Percentiles rank a stretch among this genome's conserved stretches.
These are phyloP conservation scores for Onthophagus sagittarius DNA, from an alignment of 2,888 invertebrate species.

Conservation along the genomic window DNA sequence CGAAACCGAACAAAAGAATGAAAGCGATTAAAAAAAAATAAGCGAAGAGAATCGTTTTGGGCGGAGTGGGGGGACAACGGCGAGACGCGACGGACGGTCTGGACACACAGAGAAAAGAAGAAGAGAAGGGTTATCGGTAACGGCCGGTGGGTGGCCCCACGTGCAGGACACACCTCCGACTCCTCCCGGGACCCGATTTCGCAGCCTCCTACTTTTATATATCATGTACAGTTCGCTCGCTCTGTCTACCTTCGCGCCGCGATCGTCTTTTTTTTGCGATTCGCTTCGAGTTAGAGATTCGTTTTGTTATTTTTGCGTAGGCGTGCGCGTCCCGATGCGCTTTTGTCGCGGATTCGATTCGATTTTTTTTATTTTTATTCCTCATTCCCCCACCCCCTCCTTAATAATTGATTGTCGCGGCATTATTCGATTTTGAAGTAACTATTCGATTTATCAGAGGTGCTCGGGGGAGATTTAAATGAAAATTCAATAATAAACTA, in stretches of 20 bases:
- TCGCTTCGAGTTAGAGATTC: neutral
- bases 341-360: constrained; percentile 12
- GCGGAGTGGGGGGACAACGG: too few relatives aligned
- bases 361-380: neutral
- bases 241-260: constrained; percentile 4
- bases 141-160: constrained; percentile 45
- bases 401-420: too few relatives aligned
- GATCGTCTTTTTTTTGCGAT: constrained; percentile 4
- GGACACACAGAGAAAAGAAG: too few relatives aligned
- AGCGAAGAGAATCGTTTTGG: neutral
- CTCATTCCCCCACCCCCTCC: too few relatives aligned
- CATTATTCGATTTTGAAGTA: too few relatives aligned
- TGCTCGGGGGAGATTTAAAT: neutral
- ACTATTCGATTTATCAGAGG: too few relatives aligned
- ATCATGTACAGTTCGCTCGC: constrained; percentile 13
- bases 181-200: constrained; percentile 37
- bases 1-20: neutral
- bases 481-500: constrained; percentile 47
- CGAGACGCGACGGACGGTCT: too few relatives aligned
- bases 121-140: constrained; percentile 39
- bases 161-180: constrained; percentile 43
- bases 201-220: constrained; percentile 38
- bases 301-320: too few relatives aligned
- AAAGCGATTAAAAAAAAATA: too few relatives aligned
- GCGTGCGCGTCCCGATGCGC: constrained; percentile 6